Base-by-base conservation (phyloP, 1,140 invertebrate genomes). In the Hyles euphorbiae region DNA sequence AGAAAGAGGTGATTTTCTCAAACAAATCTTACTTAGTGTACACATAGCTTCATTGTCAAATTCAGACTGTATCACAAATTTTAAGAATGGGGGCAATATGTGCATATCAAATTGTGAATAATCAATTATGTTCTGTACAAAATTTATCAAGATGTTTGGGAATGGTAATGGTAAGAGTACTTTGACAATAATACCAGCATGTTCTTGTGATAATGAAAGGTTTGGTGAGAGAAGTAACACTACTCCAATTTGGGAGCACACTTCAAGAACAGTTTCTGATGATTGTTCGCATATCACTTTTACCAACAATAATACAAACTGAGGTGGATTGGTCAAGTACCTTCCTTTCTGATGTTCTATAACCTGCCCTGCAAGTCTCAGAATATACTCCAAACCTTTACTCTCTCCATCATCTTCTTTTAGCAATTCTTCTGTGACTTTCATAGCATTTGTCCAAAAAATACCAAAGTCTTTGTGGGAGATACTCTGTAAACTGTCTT, bases 41-140 rank as follows among this genome's bases (percentile, higher is more conserved):
- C 90, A 73, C 63, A 96, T 83, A 2, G 91, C 77, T 53, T 90
- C 72, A 61, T 78, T 67, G 65, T 92, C 88, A 47, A 93, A 90
- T 56, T 78, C 68, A 32, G 85, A 81, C 53, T 89, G 71, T n/a
- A 92, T 78, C 65, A 92, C 93, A 71, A 90, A 92, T 8, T 90
- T 88, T 9, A 96, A 69, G 43, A 95, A 91, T 44, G 90, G 87
- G 0, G 95, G 94, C 54, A 97, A 78, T 56, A 97, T 90, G 51
- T 95, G 84, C 51, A 92, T 88, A 78, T 95, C 94, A 81, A 96
- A 96, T 49, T 92, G 91, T 5, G 92, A 89, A 77, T 93, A 94
- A 50, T 90, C 76, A 34, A 93, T 89, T 2, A 94, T 86, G 78
- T 92, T 91, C 68, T 92, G 90, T 2, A 95, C 90, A 70, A 94